Base-by-base conservation (phyloP, 2,888 invertebrate species). In the Chymomyza caudatula region DNA sequence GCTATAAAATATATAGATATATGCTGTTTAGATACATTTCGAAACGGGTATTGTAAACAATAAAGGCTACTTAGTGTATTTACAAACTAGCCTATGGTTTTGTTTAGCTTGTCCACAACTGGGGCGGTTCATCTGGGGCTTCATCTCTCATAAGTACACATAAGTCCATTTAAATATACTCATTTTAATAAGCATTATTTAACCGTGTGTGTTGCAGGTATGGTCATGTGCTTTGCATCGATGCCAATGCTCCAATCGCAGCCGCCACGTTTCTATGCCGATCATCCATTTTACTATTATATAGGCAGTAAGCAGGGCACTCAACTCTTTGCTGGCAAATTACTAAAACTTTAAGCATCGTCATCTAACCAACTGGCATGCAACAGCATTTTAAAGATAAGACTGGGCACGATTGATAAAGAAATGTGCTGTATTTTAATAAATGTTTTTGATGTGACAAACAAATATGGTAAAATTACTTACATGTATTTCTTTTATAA, bases 261-360 rank as follows among this genome's bases (percentile, higher is more conserved):
- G 8, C 79, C 79, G 22, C 53, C 37, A 29, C 55, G 53, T 11
- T 85, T 85, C 60, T 60, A 57, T 60, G 81, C 74, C 15, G 72
- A 80, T 37, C 78, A 73, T 71, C 72, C 85, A 68, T 86, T 80
- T 63, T 52, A 65, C 19, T 83, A 75, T 65, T 65, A 68, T 23
- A 78, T 86, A 43, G 53, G 54, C 62, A 65, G 67, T 68, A 59
- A 47, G 44, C 60, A 58, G 37, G 66, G 53, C 8, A 56, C 42
- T 13, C 54, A 73, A 23, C 67, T 84, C 17, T 84, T 82, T 65
- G 69, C 77, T 13, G 83, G 83, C 19, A 69, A 61, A 11, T 57
- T 65, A 47, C 25, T 29, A 11, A 68, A 66, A 51, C 60, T 55
- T 20, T 61, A 65, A 37, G 25, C 44, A 25, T 66, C 8, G 29